phyloP scores from a whole-genome alignment of 2,888 invertebrate species.

The Julus scanicus region DNA sequence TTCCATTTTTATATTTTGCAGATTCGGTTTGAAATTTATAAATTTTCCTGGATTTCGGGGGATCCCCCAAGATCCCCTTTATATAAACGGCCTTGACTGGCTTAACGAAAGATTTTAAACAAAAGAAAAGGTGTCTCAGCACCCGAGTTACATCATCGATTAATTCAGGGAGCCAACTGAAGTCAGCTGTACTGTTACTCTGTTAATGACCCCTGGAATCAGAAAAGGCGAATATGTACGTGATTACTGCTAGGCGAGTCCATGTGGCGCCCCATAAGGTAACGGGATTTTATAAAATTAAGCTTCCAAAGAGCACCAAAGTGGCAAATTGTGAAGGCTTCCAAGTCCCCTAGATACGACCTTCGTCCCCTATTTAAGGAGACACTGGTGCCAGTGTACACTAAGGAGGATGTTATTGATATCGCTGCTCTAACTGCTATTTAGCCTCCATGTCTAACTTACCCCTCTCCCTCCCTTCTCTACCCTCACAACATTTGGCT shows the following conservation, averaged over 20 bases:
- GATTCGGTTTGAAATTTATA: no score
- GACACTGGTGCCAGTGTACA: conserved; percentile 8
- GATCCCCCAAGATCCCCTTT: no score
- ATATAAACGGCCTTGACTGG: no score
- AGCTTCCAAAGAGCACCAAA: no score
- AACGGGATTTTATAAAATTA: not conserved
- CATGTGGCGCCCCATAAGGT: conserved; percentile 13
- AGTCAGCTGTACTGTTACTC: not conserved
- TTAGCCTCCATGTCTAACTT: not conserved
- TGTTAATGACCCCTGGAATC: not conserved
- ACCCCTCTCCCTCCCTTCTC: not conserved
- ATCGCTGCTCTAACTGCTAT: not conserved
- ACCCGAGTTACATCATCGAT: not conserved
- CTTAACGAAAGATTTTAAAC: no score
- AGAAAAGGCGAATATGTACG: not conserved
- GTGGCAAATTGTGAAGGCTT: not conserved
- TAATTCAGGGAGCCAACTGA: not conserved
- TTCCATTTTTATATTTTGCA: no score
- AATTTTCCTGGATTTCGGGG: no score
- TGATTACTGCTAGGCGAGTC: not conserved
- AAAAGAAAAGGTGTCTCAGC: not conserved
- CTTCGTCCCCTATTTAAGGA: conserved; percentile 33
- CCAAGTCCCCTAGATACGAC: conserved; percentile 8
- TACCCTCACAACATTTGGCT: not conserved
- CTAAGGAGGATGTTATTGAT: conserved; percentile 33